phyloP scores from a whole-genome alignment of 92 coral and sea anemone genomes.

The Zoanthus gigantus region DNA sequence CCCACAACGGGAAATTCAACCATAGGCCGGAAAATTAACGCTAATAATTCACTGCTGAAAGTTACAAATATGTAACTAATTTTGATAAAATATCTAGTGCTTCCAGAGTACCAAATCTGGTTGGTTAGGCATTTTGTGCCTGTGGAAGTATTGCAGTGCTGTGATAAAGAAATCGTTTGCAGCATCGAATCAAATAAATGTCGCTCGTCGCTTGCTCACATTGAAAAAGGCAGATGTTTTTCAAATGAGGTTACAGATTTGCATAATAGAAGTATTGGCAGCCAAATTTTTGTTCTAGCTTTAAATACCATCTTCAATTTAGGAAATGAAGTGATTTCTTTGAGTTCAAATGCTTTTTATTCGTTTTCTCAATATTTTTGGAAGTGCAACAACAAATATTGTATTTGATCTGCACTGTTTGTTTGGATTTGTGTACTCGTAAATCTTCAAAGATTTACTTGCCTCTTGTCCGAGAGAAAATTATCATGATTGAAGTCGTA shows the following conservation, averaged over 20 bases:
- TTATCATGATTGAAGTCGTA: slow-evolving; percentile 15
- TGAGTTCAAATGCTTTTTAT: neutral
- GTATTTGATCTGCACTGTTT: slow-evolving; percentile 2
- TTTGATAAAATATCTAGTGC: slow-evolving; percentile 66
- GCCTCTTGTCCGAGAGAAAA: slow-evolving; percentile 21
- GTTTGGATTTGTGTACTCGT: neutral
- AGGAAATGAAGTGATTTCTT: neutral
- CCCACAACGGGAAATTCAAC: slow-evolving; percentile 81
- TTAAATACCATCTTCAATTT: slow-evolving; percentile 7
- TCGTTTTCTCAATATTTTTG: neutral
- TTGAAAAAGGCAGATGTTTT: slow-evolving; percentile 45
- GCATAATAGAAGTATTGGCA: slow-evolving; percentile 47
- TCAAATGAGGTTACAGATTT: slow-evolving; percentile 35
- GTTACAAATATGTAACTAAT: slow-evolving; percentile 76
- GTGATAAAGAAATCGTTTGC: slow-evolving; percentile 17
- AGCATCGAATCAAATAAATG: neutral
- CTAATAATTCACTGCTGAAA: slow-evolving; percentile 64
- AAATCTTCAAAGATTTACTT: neutral
- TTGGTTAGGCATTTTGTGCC: neutral
- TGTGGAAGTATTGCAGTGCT: neutral
- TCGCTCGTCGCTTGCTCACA: slow-evolving; percentile 28
- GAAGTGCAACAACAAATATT: neutral
- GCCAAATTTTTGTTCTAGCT: neutral
- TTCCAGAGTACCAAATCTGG: slow-evolving; percentile 16
- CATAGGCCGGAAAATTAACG: slow-evolving; percentile 75